Base-by-base conservation (phyloP, 2,113 vertebrate species). In the Mohoua ochrocephala region DNA sequence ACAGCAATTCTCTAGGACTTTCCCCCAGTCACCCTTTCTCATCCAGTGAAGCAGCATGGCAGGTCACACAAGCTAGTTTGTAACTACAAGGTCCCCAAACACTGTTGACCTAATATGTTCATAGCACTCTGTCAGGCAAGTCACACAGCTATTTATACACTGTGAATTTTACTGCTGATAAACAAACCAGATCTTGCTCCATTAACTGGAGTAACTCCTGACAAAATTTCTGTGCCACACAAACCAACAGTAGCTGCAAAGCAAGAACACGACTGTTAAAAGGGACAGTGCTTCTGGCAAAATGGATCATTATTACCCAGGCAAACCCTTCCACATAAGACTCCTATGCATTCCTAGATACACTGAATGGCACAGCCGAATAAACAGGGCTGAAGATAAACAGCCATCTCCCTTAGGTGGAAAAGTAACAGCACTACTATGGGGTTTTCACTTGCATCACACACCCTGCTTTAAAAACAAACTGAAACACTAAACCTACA, bases 41-140 rank as follows among this genome's bases (percentile, higher is more conserved):
- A 2, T 13, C 14, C 21, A 31, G 2, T 1, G 10, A 53, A 87
- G 45, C 28, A 59, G 39, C 11, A 22, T 0, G 3, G 37, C 12
- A 84, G 13, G n/a, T 61, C 49, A 76, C 33, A 37, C 6, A 28
- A 67, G 11, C 10, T 15, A 5, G 10, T 42, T 18, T 71, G 31
- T n/a, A 8, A n/a, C 33, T n/a, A 52, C 1, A 1, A 2, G 7
- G 31, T 70, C 56, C 73, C 59, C 24, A 13, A 56, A 61, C 2
- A 4, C 76, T 14, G 7, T 0, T 73, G n/a, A 3, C 50, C 31
- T 22, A 6, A 0, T 18, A 49, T 2, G 6, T 24, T 53, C n/a
- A 7, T 0, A 73, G 50, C 42, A 26, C 11, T 37, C 21, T 12
- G 16, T 24, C 41, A 27, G 39, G 24, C 16, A 80, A 70, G 30